Evolutionary conservation across 2,888 invertebrate genomes (phyloP), one percentile per base, ranked within the genome.

Genomic region (Dendrolimus houi): DNA sequence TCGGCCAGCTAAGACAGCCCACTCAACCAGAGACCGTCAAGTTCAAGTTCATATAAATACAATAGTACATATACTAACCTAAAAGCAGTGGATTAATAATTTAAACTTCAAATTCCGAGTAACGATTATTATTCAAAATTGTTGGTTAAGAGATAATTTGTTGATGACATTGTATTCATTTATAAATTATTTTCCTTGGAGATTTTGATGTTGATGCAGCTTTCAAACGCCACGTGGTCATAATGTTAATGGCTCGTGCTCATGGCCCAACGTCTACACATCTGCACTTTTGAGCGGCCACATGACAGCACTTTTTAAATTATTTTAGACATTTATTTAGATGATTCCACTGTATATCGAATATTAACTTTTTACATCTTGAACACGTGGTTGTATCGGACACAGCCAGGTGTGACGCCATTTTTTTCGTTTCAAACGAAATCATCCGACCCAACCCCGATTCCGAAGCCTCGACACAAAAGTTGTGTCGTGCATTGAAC

Each of bases 401-500:
- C 47, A 12, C 9, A 47, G 47, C 47, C 47, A 47, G 9, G 9
- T 47, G 47, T 2, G 9, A 12, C 47, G 9, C 9, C 47, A 9
- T 10, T 47, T 47, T 47, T 47, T 47, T 47, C 47, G 9, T 47
- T 47, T 47, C 9, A 47, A 47, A 47, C 47, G 47, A 47, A 47
- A 47, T 47, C 9, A 47, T 47, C 47, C 47, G 47, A 47, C 12
- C 47, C 47, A 47, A 47, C 47, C 47, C 47, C 47, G 47, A 47
- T 10, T 9, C 47, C 47, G 47, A 47, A 47, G 47, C 47, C 54
- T 7, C 12, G n/a, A 40, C 9, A 81, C 75, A 82, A 83, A 83
- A 83, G 73, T 74, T 71, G 66, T 71, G 62, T 74, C 60, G 85
- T 78, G 67, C 84, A 75, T 77, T 86, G 87, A 88, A 87, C 87